Percentiles rank a stretch among this genome's conserved stretches.
Conservation (phyloP, 2,113 vertebrate genomes). For the Rattus rattus region DNA sequence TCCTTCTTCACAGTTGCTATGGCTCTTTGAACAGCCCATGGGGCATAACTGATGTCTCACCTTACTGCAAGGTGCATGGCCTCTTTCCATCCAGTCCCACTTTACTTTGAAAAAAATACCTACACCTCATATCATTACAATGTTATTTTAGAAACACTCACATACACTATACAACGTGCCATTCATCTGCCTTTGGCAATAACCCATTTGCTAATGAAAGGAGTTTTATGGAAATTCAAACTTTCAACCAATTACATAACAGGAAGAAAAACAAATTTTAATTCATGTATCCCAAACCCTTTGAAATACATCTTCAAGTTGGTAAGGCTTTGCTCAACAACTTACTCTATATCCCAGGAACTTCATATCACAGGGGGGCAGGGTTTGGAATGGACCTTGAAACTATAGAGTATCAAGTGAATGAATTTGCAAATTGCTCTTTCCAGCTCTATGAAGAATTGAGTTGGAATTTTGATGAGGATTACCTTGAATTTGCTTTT, state of each 20-base stretch:
- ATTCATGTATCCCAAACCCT: slow-evolving; percentile 49
- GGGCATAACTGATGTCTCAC: slow-evolving; percentile 67
- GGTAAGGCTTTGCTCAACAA: slow-evolving; percentile 48
- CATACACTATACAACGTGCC: background rate
- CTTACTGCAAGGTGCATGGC: slow-evolving; percentile 72
- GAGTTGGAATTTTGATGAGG: too few species aligned
- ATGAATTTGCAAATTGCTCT: background rate
- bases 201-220: slow-evolving; percentile 64
- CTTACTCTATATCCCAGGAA: slow-evolving; percentile 31
- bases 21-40: slow-evolving; percentile 76
- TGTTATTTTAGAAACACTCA: slow-evolving; percentile 66
- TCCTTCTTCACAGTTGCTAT: slow-evolving; percentile 65
- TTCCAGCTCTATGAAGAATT: too few species aligned
- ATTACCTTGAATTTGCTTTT: too few species aligned
- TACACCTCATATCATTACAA: slow-evolving; percentile 67
- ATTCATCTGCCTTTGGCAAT: slow-evolving; percentile 60
- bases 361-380: slow-evolving; percentile 24
- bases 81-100: slow-evolving; percentile 55
- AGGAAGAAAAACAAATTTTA: slow-evolving; percentile 74
- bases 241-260: slow-evolving; percentile 69
- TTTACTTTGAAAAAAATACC: slow-evolving; percentile 78
- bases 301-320: slow-evolving; percentile 59
- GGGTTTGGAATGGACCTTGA: background rate
- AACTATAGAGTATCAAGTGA: slow-evolving; percentile 34
- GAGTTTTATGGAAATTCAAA: slow-evolving; percentile 59